These are phyloP conservation scores for Intellagama lesueurii DNA, from an alignment of 2,797 vertebrate species.

Conservation along the genomic window DNA sequence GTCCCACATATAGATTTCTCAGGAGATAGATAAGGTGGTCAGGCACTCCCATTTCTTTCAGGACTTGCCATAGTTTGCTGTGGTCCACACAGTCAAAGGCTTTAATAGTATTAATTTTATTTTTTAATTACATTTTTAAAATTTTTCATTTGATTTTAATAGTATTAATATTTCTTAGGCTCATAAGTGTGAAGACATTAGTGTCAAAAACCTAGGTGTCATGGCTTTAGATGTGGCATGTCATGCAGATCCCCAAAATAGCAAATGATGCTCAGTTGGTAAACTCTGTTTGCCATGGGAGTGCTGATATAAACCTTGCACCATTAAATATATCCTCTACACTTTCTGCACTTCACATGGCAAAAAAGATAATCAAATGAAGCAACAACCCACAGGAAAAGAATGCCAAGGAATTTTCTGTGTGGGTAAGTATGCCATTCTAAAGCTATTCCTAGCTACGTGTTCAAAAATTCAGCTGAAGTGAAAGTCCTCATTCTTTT, in stretches of 20 bases:
- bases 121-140: too few relatives aligned
- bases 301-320: constrained; percentile 19
- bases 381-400: neutral
- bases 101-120: too few relatives aligned
- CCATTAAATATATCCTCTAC: neutral
- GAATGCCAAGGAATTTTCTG: neutral
- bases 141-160: neutral
- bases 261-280: constrained; percentile 5
- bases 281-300: constrained; percentile 18
- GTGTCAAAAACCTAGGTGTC: constrained; percentile 13
- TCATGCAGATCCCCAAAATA: constrained; percentile 16
- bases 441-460: neutral
- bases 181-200: constrained; percentile 25
- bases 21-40: too few relatives aligned
- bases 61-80: too few relatives aligned
- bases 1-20: too few relatives aligned
- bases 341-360: accelerated
- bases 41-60: too few relatives aligned
- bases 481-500: neutral
- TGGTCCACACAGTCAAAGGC: too few relatives aligned
- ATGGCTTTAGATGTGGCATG: neutral
- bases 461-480: neutral
- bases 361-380: neutral
- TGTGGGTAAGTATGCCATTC: neutral
- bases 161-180: constrained; percentile 28